Percentiles rank a stretch among this genome's conserved stretches.
These are phyloP conservation scores for Cosmia pyralina DNA, from an alignment of 2,888 invertebrate genomes.

Conservation along the genomic window DNA sequence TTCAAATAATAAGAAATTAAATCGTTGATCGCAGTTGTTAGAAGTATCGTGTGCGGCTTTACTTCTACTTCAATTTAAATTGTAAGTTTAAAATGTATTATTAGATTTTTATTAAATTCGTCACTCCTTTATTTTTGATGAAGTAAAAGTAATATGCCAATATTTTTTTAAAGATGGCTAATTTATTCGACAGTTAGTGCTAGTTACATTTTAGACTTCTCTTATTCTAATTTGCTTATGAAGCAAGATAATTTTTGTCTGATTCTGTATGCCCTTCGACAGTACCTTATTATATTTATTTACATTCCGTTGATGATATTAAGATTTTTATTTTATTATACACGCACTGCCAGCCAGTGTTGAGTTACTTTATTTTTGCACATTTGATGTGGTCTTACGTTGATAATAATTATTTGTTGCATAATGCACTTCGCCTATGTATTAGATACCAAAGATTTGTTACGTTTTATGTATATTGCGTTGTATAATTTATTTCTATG, in stretches of 20 bases:
- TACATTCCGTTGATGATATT: slow-evolving; percentile 60
- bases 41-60: slow-evolving; percentile 22
- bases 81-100: slow-evolving; percentile 40
- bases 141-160: slow-evolving; percentile 51
- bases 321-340: slow-evolving; percentile 36
- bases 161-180: slow-evolving; percentile 63
- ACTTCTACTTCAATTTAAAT: slow-evolving; percentile 33
- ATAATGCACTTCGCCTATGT: slow-evolving; percentile 58
- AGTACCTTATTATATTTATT: slow-evolving; percentile 59
- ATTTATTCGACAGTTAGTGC: slow-evolving; percentile 39
- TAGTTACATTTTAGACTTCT: slow-evolving; percentile 41
- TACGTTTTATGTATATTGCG: slow-evolving; percentile 60
- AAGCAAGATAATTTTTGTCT: slow-evolving; percentile 49
- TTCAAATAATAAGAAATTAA: neutral
- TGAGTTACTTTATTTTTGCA: slow-evolving; percentile 60
- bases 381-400: slow-evolving; percentile 70
- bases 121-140: slow-evolving; percentile 51
- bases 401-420: slow-evolving; percentile 58
- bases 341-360: slow-evolving; percentile 55
- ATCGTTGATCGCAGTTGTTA: slow-evolving; percentile 7
- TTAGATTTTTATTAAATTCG: slow-evolving; percentile 40
- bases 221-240: slow-evolving; percentile 53
- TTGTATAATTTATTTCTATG: slow-evolving; percentile 47
- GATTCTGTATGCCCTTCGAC: slow-evolving; percentile 19
- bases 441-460: slow-evolving; percentile 75